Evolutionary conservation across 2,113 vertebrate species (phyloP).

Genomic region (Pica pica): DNA sequence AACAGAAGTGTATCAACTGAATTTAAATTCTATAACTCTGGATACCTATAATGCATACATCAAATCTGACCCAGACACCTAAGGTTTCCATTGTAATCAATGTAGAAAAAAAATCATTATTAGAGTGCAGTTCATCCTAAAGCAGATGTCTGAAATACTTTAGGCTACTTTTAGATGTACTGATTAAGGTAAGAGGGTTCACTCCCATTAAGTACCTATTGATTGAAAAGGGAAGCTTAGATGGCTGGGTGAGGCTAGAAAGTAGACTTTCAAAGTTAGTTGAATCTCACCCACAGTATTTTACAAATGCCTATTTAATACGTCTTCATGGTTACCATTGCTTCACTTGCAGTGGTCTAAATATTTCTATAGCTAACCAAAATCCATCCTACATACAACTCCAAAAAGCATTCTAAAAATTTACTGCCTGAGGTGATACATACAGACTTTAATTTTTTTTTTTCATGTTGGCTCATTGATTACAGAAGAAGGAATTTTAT

Average conservation of each 20-base stretch:
- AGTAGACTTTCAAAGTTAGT: neutral
- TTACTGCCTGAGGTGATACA: neutral
- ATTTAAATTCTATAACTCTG: neutral
- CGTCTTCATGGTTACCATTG: neutral
- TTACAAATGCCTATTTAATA: neutral
- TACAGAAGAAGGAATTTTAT: neutral
- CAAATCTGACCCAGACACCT: neutral
- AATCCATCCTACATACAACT: fast-evolving
- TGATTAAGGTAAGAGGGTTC: neutral
- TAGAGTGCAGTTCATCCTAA: neutral
- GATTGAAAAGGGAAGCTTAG: neutral
- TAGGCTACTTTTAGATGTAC: neutral
- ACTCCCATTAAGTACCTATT: neutral
- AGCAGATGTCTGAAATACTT: neutral
- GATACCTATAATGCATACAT: neutral
- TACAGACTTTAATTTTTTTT: neutral
- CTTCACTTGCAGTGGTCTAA: neutral
- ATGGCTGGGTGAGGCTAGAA: neutral
- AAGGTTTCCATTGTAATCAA: neutral
- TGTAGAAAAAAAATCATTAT: neutral
- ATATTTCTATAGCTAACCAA: neutral
- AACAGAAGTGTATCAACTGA: neutral
- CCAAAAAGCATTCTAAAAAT: neutral
- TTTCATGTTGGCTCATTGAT: neutral
- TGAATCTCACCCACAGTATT: neutral